Evolutionary conservation across 2,113 vertebrate genomes (phyloP).

Genomic region (Saguinus midas): DNA sequence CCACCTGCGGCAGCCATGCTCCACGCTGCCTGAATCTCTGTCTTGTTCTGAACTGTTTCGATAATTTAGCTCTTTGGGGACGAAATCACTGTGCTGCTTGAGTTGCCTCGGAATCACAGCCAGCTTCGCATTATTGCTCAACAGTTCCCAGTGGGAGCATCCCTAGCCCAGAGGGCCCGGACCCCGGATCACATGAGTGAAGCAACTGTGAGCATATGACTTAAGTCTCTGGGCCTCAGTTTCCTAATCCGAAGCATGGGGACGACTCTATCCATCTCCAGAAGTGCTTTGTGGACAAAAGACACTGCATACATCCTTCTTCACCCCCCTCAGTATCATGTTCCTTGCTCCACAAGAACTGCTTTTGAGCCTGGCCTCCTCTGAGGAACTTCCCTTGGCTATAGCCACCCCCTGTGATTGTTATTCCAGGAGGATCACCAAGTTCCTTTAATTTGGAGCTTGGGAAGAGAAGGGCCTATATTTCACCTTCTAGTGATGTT

Average conservation of each 20-base stretch:
- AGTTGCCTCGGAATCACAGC: background rate
- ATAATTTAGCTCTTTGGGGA: background rate
- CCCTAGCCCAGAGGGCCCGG: background rate
- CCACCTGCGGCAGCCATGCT: background rate
- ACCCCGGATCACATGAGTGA: background rate
- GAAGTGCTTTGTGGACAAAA: background rate
- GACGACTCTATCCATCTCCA: background rate
- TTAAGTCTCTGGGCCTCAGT: background rate
- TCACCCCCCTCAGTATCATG: no score
- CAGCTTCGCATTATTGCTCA: background rate
- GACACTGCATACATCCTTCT: background rate
- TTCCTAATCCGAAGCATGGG: background rate
- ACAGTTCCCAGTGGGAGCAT: rapidly evolving
- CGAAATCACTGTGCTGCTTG: background rate
- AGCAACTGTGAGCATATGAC: background rate
- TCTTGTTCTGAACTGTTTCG: background rate
- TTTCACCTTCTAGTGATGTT: background rate
- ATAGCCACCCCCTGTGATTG: background rate
- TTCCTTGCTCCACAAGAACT: background rate
- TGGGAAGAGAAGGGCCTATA: background rate
- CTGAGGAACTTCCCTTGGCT: background rate
- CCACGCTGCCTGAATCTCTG: rapidly evolving
- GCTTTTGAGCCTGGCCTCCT: background rate
- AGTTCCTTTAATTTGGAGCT: background rate
- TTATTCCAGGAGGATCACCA: background rate